Conservation (phyloP, 53 echinoderm and acorn worm species). For the Holothuria leucospilota region DNA sequence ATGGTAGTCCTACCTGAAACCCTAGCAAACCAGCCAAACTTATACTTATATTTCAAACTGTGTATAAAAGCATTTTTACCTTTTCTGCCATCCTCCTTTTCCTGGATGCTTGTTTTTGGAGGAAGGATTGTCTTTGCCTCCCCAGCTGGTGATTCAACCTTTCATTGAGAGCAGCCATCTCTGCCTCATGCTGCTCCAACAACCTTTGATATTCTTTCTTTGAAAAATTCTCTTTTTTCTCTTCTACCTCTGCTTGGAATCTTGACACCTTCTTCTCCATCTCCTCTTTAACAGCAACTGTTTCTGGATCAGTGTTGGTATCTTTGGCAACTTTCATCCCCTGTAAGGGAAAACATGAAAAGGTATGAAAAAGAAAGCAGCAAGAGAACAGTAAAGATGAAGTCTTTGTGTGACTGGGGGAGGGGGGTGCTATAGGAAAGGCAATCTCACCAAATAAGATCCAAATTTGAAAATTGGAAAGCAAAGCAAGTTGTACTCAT, state of each 20-base stretch:
- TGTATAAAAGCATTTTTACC: conserved; percentile 17
- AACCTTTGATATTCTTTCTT: conserved; percentile 64
- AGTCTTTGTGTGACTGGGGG: too few relatives aligned
- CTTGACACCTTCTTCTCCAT: conserved; percentile 48
- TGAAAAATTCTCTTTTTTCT: conserved; percentile 52
- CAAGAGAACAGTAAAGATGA: too few relatives aligned
- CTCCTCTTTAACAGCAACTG: conserved; percentile 17
- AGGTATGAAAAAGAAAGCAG: too few relatives aligned
- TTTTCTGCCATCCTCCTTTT: conserved; percentile 46
- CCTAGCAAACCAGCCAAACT: too few relatives aligned
- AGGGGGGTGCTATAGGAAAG: too few relatives aligned
- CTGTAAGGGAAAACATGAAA: too few relatives aligned
- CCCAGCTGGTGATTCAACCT: conserved; percentile 37
- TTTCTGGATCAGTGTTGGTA: neutral
- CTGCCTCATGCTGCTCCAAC: conserved; percentile 49
- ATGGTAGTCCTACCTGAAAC: too few relatives aligned
- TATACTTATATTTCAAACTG: too few relatives aligned
- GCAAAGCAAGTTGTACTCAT: too few relatives aligned
- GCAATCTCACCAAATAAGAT: too few relatives aligned
- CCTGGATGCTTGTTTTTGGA: conserved; percentile 61
- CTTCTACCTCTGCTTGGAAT: conserved; percentile 65
- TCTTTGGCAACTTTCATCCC: too few relatives aligned
- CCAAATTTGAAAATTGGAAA: too few relatives aligned
- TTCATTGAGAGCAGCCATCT: conserved; percentile 45
- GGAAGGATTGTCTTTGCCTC: conserved; percentile 47